A percentile compares a stretch with the other conserved stretches of the same genome.
Conservation (phyloP, 2,888 invertebrate genomes). For the Drosophila mimetica region DNA sequence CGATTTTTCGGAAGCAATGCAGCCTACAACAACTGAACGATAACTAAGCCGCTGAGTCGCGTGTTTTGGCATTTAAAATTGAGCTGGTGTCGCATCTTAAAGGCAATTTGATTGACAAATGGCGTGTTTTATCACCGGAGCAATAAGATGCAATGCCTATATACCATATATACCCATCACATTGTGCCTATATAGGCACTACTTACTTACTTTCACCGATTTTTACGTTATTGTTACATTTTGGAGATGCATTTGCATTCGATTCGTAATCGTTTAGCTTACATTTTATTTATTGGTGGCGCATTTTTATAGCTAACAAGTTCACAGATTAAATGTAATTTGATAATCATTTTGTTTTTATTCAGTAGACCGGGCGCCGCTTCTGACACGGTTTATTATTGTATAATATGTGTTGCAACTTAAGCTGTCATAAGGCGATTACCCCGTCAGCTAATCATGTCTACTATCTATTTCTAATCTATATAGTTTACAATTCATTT, state of each 20-base stretch:
- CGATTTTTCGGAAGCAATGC: conserved; percentile 20
- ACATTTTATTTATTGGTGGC: conserved; percentile 38
- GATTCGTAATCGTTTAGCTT: conserved; percentile 7
- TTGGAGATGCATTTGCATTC: conserved; percentile 18
- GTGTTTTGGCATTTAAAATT: conserved; percentile 56
- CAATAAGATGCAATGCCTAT: conserved; percentile 3
- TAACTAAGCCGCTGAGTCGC: conserved; percentile 58
- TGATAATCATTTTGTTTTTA: conserved; percentile 27
- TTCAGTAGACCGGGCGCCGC: conserved; percentile 12
- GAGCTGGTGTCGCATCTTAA: conserved; percentile 40
- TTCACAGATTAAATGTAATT: conserved; percentile 32
- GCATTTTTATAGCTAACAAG: conserved; percentile 24
- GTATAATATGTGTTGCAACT: conserved; percentile 5
- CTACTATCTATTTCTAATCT: background rate
- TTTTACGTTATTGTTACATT: conserved; percentile 8
- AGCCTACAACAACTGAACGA: conserved; percentile 43
- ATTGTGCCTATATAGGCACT: background rate
- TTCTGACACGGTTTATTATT: conserved; percentile 7
- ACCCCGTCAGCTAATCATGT: background rate
- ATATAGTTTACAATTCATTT: background rate
- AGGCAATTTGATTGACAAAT: conserved; percentile 60
- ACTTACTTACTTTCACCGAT: background rate
- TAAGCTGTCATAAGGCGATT: conserved; percentile 11
- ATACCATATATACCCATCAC: conserved; percentile 1
- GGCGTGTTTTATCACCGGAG: conserved; percentile 49